phyloP scores from a whole-genome alignment of 2,888 invertebrate genomes.

The Polyploca ridens region DNA sequence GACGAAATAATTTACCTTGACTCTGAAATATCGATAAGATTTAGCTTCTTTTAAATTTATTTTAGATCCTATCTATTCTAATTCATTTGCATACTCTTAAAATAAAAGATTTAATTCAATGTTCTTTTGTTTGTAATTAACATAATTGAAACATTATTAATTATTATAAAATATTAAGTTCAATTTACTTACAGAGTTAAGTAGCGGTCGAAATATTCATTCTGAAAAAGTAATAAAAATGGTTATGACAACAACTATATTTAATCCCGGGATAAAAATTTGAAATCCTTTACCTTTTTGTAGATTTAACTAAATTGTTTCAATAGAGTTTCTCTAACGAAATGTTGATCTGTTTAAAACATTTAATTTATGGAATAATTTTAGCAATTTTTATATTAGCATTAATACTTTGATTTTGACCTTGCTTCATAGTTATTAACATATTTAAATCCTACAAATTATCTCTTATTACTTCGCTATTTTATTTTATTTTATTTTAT shows the following conservation, averaged over 20 bases:
- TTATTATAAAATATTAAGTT: neutral
- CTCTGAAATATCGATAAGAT: conserved; percentile 60
- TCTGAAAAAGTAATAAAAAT: conserved; percentile 62
- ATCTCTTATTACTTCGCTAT: neutral
- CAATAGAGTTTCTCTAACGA: neutral
- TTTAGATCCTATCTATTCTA: conserved; percentile 4
- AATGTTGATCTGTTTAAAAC: neutral
- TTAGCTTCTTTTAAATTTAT: conserved; percentile 19
- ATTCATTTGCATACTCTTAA: neutral
- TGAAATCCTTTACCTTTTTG: neutral
- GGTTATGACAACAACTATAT: neutral
- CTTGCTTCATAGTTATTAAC: neutral
- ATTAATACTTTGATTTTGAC: neutral
- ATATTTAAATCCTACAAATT: neutral
- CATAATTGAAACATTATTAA: neutral
- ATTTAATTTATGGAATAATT: neutral
- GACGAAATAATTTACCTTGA: conserved; percentile 84
- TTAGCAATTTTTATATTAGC: neutral
- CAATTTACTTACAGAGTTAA: conserved; percentile 77
- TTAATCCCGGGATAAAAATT: too few relatives aligned
- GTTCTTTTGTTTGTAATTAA: neutral
- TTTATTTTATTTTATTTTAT: too few relatives aligned
- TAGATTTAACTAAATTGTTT: neutral
- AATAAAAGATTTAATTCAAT: neutral
- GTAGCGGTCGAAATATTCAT: conserved; percentile 77